Conservation (phyloP, 2,888 invertebrate species). For the Acronicta leporina region DNA sequence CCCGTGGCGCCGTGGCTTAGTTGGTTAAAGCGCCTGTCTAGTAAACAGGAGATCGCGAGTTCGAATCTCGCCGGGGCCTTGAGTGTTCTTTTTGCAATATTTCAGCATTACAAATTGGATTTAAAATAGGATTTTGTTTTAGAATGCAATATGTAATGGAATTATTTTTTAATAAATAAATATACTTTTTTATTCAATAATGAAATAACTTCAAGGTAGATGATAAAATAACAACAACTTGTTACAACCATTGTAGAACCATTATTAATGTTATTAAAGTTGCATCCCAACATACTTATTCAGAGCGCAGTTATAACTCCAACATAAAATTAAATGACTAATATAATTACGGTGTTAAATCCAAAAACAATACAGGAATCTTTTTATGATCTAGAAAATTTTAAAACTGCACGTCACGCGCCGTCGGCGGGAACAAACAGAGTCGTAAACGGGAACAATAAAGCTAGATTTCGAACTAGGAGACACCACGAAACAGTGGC, state of each 20-base stretch:
- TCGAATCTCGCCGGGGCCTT: slow-evolving; percentile 74
- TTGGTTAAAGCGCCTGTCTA: slow-evolving; percentile 88
- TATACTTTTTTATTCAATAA: background rate
- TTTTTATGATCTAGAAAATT: slow-evolving; percentile 57
- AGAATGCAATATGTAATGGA: background rate
- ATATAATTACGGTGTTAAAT: slow-evolving; percentile 49
- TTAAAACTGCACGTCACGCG: slow-evolving; percentile 66
- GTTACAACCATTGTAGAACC: background rate
- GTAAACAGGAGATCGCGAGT: slow-evolving; percentile 87
- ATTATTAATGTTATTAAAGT: slow-evolving; percentile 11
- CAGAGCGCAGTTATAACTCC: slow-evolving; percentile 8
- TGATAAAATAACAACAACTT: slow-evolving; percentile 9
- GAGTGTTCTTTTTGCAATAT: slow-evolving; percentile 29
- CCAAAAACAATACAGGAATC: slow-evolving; percentile 52
- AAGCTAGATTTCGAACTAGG: slow-evolving; percentile 57
- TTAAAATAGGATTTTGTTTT: background rate
- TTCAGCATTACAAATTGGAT: background rate
- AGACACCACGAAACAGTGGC: slow-evolving; percentile 51
- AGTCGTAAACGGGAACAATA: slow-evolving; percentile 72
- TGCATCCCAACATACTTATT: background rate
- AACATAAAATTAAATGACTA: slow-evolving; percentile 47
- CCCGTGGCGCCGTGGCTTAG: slow-evolving; percentile 83
- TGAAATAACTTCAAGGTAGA: background rate
- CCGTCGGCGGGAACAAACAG: slow-evolving; percentile 68
- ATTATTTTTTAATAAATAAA: background rate